Conservation (phyloP, 1,140 invertebrate species). For the Orchesella cincta region DNA sequence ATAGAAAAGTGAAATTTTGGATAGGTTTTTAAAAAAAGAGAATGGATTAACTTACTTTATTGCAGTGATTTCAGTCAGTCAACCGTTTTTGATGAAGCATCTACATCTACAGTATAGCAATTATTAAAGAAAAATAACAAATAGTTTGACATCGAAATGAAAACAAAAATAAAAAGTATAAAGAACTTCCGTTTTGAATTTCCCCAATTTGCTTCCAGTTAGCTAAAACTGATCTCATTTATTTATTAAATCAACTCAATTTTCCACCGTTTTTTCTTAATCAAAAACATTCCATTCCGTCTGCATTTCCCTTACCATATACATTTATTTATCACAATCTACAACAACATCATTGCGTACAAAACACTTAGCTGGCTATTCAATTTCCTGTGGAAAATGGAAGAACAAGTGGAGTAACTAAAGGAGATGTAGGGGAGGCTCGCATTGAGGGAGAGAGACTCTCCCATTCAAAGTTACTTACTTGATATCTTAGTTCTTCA, state of each 20-base stretch:
- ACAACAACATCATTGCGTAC: constrained; percentile 26
- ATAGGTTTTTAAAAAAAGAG: too few relatives aligned
- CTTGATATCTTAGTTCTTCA: not conserved
- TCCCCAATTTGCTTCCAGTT: too few relatives aligned
- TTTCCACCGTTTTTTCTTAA: not conserved
- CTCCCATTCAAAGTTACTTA: not conserved
- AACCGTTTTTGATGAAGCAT: too few relatives aligned
- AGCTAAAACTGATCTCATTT: constrained; percentile 17
- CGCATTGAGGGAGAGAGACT: not conserved
- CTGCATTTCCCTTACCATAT: not conserved
- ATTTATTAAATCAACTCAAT: constrained; percentile 13
- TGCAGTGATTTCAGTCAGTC: too few relatives aligned
- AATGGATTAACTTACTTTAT: too few relatives aligned
- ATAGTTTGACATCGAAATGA: too few relatives aligned
- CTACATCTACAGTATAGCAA: too few relatives aligned
- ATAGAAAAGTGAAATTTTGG: too few relatives aligned
- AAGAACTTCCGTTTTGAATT: too few relatives aligned
- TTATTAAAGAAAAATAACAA: too few relatives aligned
- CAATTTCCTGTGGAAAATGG: constrained; percentile 20
- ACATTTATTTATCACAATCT: not conserved
- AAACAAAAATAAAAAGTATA: too few relatives aligned
- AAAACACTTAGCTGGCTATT: constrained; percentile 27
- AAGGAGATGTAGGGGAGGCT: not conserved
- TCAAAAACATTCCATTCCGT: not conserved
- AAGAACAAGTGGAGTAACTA: not conserved